Evolutionary conservation across 2,888 invertebrate species (phyloP), one percentile per base, ranked within the genome.

Genomic region (Tipula helvola): DNA sequence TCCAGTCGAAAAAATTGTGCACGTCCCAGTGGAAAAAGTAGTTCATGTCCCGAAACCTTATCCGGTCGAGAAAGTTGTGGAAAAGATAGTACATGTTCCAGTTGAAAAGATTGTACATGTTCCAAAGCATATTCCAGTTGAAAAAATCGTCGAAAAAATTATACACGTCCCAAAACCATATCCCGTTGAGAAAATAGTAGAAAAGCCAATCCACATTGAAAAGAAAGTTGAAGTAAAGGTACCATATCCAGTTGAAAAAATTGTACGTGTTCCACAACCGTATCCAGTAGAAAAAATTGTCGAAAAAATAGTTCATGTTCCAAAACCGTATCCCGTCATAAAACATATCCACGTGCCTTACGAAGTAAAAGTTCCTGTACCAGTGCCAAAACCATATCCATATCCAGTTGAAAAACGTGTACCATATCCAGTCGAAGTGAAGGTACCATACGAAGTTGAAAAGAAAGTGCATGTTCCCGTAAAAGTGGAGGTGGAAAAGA

Each of bases 11-110:
- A 90, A 91, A 87, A 89, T 91, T 47, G 89, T 91, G 0, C 91
- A 91, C 85, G 90, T 92, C 5, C 92, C 92, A 3, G 91, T 90
- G 87, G 92, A 93, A 89, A 93, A 93, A 87, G 92, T 93, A 88
- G 92, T 94, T 18, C 93, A 93, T 85, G 93, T 93, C 87, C 94
- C 94, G 13, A 93, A 93, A 88, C 92, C 90, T 0, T 90, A 90
- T 88, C 93, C 94, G 0, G 93, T 94, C 86, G 93, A 93, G 89
- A 90, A 89, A 88, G 89, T 91, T 83, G 89, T 90, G 16, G 89
- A 90, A 87, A 87, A 91, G 91, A 88, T 92, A 90, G 90, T 91
- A 12, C 93, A 92, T 5, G 89, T 92, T 18, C 87, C 87, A 8
- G 88, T 89, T 5, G 88, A 88, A 36, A 88, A 88, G 71, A 86